Evolutionary conservation across 2,888 invertebrate species (phyloP), one percentile per base, ranked within the genome.

Genomic region (Cataglyphis cursor): DNA sequence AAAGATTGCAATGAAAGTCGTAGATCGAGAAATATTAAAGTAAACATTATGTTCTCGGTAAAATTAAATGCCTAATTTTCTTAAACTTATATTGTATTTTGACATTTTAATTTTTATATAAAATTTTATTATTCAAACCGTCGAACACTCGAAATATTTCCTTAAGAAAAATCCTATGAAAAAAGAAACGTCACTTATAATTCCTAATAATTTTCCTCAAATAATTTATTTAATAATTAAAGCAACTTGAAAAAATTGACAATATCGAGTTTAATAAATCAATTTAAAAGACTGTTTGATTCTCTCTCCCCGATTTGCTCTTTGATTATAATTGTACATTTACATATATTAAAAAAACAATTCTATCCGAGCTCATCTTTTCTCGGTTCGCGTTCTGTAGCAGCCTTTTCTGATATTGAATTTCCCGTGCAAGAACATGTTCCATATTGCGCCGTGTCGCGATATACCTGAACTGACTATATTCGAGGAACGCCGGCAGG

Each of bases 381-480:
- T 31, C n/a, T 4, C 54, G 38, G 5, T 5, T 44, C 48, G 15
- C 18, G 21, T 24, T 35, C 21, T 31, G 35, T 21, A 35, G 5
- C 28, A 44, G n/a, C 24, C 54, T 75, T 65, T 75, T 48, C 35
- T 48, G 12, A 35, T 18, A 65, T 64, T 62, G 38, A 75, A 24
- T 18, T 72, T 41, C 8, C 38, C 31, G 31, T 2, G 48, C 48
- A 41, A 38, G 41, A 38, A 21, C 54, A n/a, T 76, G 28, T n/a
- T n/a, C 54, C 54, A n/a, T 9, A 38, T 76, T 66, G 66, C 28
- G 38, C 18, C 31, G 54, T 66, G 51, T 54, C 66, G 54, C 44
- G 48, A 35, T 41, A 75, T 44, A 28, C 41, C 68, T 66, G 66
- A 54, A 66, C 41, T n/a, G 38, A 41, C 76, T 64, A 61, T 51